Evolutionary conservation across 2,888 invertebrate species (phyloP), one percentile per base, ranked within the genome.

Genomic region (Euzophera pinguis): DNA sequence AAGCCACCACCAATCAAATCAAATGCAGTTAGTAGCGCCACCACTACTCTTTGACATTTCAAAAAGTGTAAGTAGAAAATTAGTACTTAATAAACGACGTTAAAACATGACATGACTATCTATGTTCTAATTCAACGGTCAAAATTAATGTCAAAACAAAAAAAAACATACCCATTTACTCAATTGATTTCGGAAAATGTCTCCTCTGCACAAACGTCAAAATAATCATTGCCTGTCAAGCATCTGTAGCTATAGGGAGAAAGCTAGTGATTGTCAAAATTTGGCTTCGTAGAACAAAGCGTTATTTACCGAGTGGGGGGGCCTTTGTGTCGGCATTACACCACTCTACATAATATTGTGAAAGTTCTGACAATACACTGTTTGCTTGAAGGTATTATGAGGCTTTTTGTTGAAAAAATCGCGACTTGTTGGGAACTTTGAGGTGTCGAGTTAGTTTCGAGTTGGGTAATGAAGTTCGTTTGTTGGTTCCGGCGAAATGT

Each of bases 261-360:
- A 82, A 82, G 90, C 89, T 81, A 89, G 89, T 90, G 89, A 90
- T 90, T 90, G 90, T 90, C 90, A 91, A 91, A 91, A 91, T 91
- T 91, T 91, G 90, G 90, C 90, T 90, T 91, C 84, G 77, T 78
- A 84, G 90, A 89, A 90, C 90, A 91, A 90, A 90, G 90, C 90
- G 81, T 77, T 90, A 90, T 91, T 91, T 91, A 88, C 89, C 78
- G 73, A 89, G 84, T 71, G 76, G 78, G 78, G 79, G 75, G 84
- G 74, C 72, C 89, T 91, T 89, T 90, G 90, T 90, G 84, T 71
- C 79, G 78, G 85, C 75, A 89, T 89, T 89, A 90, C 87, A 84
- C 83, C 88, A 85, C 87, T 89, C 88, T 79, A 87, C 87, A 90
- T 88, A 86, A 90, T 90, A 90, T 90, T 89, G 89, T 90, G 88